phyloP scores from a whole-genome alignment of 2,797 vertebrate species.

The Brachyrhaphis roseni region DNA sequence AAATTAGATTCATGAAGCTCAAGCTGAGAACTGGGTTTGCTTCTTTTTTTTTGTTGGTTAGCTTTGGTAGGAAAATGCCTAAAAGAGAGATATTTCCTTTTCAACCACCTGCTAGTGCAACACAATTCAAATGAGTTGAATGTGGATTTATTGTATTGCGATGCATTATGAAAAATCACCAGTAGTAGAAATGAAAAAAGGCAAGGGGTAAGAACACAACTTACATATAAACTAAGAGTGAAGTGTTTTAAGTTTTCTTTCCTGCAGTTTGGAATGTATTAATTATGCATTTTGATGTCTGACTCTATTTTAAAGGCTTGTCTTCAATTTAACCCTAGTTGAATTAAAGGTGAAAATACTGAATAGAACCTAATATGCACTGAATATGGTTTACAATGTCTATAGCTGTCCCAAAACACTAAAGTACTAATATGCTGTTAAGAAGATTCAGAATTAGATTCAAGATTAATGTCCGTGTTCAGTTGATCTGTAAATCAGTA shows the following conservation, averaged over 20 bases:
- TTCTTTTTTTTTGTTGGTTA: conserved; percentile 4
- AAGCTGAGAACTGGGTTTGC: conserved; percentile 23
- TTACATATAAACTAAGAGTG: neutral
- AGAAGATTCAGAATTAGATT: neutral
- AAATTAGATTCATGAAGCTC: conserved; percentile 28
- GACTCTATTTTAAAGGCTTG: neutral
- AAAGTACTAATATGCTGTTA: neutral
- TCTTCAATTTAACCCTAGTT: neutral
- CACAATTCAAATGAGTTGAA: neutral
- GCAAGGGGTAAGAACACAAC: neutral
- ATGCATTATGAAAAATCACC: neutral
- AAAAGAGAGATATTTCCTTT: neutral
- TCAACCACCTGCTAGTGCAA: neutral
- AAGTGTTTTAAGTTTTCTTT: neutral
- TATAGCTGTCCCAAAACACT: neutral
- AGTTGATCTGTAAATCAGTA: neutral
- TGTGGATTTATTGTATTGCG: neutral
- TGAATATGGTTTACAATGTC: neutral
- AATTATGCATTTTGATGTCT: neutral
- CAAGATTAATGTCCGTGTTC: neutral
- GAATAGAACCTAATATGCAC: neutral
- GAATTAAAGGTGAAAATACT: neutral
- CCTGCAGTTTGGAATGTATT: neutral
- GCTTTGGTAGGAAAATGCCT: neutral
- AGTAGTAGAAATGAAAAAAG: neutral